phyloP scores from a whole-genome alignment of 2,113 vertebrate species.

The Notarius lentiginosus region DNA sequence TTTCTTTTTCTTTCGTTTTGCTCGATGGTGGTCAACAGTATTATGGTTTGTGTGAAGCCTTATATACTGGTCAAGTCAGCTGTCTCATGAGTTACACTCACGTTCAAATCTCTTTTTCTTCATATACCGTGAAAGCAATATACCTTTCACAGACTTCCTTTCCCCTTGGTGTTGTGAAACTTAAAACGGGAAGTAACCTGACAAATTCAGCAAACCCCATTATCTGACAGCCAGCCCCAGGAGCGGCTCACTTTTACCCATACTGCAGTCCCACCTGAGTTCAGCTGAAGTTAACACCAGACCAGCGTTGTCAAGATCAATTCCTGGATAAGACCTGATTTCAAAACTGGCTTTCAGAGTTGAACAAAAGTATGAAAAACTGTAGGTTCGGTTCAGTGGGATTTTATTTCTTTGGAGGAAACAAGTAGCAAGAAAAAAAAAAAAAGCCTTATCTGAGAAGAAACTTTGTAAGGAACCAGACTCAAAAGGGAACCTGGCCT shows the following conservation, averaged over 20 bases:
- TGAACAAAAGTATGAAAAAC: not conserved
- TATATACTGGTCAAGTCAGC: not conserved
- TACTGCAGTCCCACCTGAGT: not conserved
- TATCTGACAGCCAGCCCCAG: slow-evolving; percentile 5
- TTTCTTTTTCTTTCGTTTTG: not conserved
- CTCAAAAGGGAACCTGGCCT: not conserved
- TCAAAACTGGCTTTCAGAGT: not conserved
- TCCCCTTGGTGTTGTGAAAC: not conserved
- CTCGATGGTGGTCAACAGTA: not conserved
- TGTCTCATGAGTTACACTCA: not conserved
- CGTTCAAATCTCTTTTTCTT: not conserved
- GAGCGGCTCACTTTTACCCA: not conserved
- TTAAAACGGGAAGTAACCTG: not conserved
- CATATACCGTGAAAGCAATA: not conserved
- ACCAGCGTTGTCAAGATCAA: not conserved
- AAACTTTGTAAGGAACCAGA: not conserved
- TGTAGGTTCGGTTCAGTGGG: not conserved
- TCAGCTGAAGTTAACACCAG: not conserved
- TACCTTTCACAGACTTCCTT: not conserved
- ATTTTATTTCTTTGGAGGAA: not conserved
- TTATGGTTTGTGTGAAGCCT: not conserved
- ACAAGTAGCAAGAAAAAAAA: not conserved
- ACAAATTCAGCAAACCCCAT: not conserved
- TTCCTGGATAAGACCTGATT: not conserved
- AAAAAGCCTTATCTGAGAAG: not conserved